Evolutionary conservation across 2,888 invertebrate species (phyloP).

Genomic region (Criorhina ranunculi): DNA sequence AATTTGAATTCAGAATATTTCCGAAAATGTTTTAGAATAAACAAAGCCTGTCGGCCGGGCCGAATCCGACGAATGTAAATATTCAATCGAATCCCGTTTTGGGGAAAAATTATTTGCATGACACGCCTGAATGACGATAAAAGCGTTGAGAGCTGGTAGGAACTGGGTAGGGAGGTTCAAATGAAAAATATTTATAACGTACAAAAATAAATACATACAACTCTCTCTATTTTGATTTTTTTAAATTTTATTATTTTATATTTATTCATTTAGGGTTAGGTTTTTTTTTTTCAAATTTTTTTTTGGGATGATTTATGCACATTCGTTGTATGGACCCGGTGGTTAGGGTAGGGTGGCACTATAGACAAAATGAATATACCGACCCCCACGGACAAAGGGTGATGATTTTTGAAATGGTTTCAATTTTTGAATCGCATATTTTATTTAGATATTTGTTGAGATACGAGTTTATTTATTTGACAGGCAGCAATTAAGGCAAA

Average conservation of each 20-base stretch:
- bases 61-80: constrained; percentile 28
- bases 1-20: constrained; percentile 35
- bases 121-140: constrained; percentile 35
- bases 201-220: constrained; percentile 13
- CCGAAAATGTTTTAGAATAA: constrained; percentile 26
- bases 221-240: neutral
- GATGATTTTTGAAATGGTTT: constrained; percentile 25
- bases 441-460: constrained; percentile 27
- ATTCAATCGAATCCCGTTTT: constrained; percentile 34
- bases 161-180: neutral
- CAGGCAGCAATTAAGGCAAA: constrained; percentile 8
- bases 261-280: constrained; percentile 24
- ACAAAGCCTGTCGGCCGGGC: neutral
- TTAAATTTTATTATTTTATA: constrained; percentile 13
- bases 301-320: constrained; percentile 32
- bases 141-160: constrained; percentile 13
- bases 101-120: constrained; percentile 50
- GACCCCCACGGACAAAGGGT: neutral
- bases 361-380: neutral
- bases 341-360: constrained; percentile 8
- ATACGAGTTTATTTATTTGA: constrained; percentile 10
- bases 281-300: neutral
- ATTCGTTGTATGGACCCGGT: constrained; percentile 20
- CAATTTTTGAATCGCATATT: constrained; percentile 8
- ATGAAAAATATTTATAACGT: neutral